phyloP scores from a whole-genome alignment of 2,888 invertebrate genomes.

The Drosophila pseudotalamancana region DNA sequence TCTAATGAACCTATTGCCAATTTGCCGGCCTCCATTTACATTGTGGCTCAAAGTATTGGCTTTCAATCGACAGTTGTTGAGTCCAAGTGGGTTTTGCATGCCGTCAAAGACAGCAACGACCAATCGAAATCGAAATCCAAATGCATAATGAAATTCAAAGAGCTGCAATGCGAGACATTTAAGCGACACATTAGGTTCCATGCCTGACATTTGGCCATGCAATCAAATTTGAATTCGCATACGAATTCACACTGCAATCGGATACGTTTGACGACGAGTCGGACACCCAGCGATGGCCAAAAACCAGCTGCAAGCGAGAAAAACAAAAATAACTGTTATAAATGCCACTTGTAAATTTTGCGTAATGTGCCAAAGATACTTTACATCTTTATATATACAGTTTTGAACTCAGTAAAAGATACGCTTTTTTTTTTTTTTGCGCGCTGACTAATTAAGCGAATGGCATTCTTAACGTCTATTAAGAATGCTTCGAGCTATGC shows the following conservation, averaged over 20 bases:
- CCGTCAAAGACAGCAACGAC: constrained; percentile 10
- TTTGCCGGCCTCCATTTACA: constrained; percentile 19
- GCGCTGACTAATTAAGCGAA: constrained; percentile 66
- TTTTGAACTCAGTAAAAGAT: background rate
- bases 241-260: constrained; percentile 46
- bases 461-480: constrained; percentile 54
- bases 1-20: constrained; percentile 33
- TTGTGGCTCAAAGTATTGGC: constrained; percentile 56
- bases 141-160: constrained; percentile 58
- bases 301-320: constrained; percentile 31
- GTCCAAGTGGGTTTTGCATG: constrained; percentile 35
- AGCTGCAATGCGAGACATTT: constrained; percentile 56
- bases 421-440: too few relatives aligned
- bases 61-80: constrained; percentile 60
- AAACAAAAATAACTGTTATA: constrained; percentile 30
- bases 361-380: constrained; percentile 46
- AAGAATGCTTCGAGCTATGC: constrained; percentile 64
- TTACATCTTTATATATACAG: background rate
- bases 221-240: constrained; percentile 52
- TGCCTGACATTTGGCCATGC: constrained; percentile 58
- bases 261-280: constrained; percentile 35
- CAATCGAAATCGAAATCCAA: constrained; percentile 31
- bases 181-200: constrained; percentile 62
- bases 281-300: constrained; percentile 43
- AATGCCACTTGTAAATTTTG: constrained; percentile 45